Percentiles rank a stretch among this genome's conserved stretches.
These are phyloP conservation scores for Amiota mariae DNA, from an alignment of 2,888 invertebrate species.

Conservation along the genomic window DNA sequence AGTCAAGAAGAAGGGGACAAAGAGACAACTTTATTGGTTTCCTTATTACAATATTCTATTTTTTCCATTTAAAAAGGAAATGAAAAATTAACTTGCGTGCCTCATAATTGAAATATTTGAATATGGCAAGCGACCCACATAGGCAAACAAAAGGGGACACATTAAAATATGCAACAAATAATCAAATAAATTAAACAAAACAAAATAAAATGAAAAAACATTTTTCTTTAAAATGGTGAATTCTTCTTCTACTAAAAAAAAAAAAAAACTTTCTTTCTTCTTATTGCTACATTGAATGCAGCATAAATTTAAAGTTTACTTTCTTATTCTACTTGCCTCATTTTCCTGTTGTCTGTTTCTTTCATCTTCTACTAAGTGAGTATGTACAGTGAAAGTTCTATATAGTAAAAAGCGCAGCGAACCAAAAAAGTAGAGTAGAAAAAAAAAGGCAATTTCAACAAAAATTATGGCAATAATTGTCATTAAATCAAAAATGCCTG, in stretches of 20 bases:
- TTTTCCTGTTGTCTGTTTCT: too few species aligned
- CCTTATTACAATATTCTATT: too few species aligned
- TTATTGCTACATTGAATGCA: too few species aligned
- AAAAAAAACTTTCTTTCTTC: too few species aligned
- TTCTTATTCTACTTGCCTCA: too few species aligned
- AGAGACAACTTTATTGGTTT: conserved; percentile 2
- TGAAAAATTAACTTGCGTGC: conserved; percentile 54
- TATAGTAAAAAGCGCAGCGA: conserved; percentile 15
- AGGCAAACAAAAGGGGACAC: not conserved
- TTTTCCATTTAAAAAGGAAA: not conserved
- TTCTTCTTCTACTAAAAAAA: too few species aligned
- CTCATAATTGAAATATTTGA: conserved; percentile 54
- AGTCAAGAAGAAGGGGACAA: not conserved
- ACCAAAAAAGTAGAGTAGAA: conserved; percentile 12
- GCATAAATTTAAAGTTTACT: too few species aligned
- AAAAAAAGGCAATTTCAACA: conserved; percentile 62
- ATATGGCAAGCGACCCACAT: not conserved
- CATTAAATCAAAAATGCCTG: conserved; percentile 68
- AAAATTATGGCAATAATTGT: conserved; percentile 69
- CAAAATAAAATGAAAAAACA: not conserved
- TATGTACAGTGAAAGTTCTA: too few species aligned
- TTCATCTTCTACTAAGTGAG: too few species aligned
- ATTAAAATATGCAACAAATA: conserved; percentile 8
- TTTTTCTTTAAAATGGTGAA: too few species aligned
- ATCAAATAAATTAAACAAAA: not conserved